Evolutionary conservation across 2,888 invertebrate genomes (phyloP), one percentile per base, ranked within the genome.

Genomic region (Drosophila pseudotalamancana): DNA sequence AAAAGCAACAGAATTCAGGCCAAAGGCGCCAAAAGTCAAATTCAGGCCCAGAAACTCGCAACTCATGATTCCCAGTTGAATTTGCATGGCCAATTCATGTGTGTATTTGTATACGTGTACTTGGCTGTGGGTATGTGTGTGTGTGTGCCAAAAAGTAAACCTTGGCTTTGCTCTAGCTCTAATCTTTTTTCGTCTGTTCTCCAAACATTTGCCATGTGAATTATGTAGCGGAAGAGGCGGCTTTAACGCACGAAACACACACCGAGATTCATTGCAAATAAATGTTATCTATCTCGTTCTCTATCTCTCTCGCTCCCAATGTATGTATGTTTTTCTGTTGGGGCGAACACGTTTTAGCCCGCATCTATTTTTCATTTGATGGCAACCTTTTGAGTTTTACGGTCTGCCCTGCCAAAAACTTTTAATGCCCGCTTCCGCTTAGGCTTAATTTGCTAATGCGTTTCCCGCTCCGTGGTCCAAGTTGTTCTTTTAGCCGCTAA

Each of bases 221-320:
- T 85, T 85, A 82, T 82, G 80, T 85, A 65, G 83, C 80, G 83
- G 80, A 82, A 80, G 75, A 66, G 57, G 66, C 57, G 83, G 69
- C 77, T 82, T 77, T 80, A 73, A 70, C 71, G 66, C 80, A 73
- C 62, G 64, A 59, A 61, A 62, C 65, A 56, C 63, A 63, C 63
- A 56, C 66, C 25, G 56, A 70, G 73, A 77, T 80, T 80, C 77
- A 75, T 77, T 62, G 53, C 48, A 45, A 74, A 66, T 72, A 50
- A 34, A 40, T 21, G 18, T 25, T 27, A 18, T 39, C 8, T 51
- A 12, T 55, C 18, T 29, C 27, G 34, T 8, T 49, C 29, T 42
- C 12, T 32, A 31, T 34, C 11, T 53, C n/a, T 48, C n/a, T 25
- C 9, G 4, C 12, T 14, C 14, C 8, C n/a, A 18, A 8, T 29